phyloP scores from a whole-genome alignment of 2,113 vertebrate genomes.

The Campylomormyrus tamandua region DNA sequence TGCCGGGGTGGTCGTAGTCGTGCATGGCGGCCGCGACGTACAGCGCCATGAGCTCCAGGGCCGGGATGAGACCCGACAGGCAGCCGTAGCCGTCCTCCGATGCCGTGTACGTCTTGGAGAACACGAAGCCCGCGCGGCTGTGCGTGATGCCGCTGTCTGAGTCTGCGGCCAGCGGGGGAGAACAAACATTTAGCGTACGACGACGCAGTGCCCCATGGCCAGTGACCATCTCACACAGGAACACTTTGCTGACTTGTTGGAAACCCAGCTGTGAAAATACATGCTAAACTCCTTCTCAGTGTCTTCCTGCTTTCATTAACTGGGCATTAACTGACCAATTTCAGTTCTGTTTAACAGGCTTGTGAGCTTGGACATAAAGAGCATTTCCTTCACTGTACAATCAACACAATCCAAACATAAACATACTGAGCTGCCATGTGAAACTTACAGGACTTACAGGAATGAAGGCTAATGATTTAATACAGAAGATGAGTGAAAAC shows the following conservation, averaged over 20 bases:
- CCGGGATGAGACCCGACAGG: conserved; percentile 89
- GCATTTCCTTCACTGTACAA: neutral
- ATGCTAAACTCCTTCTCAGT: neutral
- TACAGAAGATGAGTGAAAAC: neutral
- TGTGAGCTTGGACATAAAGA: neutral
- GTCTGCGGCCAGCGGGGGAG: conserved; percentile 52
- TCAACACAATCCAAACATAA: neutral
- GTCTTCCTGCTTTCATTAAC: neutral
- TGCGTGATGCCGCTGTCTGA: conserved; percentile 87
- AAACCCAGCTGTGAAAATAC: neutral
- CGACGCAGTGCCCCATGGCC: neutral
- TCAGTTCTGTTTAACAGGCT: neutral
- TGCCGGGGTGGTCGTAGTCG: conserved; percentile 92
- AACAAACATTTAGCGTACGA: conserved; percentile 14
- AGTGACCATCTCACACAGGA: neutral
- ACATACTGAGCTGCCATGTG: neutral
- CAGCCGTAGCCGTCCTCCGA: conserved; percentile 82
- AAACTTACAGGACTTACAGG: neutral
- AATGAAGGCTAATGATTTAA: neutral
- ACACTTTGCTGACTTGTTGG: neutral
- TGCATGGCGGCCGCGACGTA: conserved; percentile 99
- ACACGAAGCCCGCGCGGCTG: conserved; percentile 81
- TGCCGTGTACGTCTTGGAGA: conserved; percentile 78
- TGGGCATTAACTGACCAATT: neutral
- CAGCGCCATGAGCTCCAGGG: conserved; percentile 91